Percentiles rank a stretch among this genome's conserved stretches.
Evolutionary conservation across 1,140 invertebrate genomes (phyloP).

Genomic region (Solen grandis): DNA sequence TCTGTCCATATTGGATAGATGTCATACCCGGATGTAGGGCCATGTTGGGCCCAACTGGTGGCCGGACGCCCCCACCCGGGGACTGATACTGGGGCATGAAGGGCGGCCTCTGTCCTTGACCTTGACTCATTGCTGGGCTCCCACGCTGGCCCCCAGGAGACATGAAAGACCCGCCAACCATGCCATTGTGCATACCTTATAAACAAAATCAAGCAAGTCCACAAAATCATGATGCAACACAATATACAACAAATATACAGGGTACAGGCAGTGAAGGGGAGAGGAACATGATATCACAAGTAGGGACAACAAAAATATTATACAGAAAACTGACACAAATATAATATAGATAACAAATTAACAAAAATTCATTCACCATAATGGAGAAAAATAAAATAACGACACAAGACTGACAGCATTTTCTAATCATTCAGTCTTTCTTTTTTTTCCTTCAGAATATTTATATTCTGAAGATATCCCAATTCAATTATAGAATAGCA

Average conservation of each 20-base stretch:
- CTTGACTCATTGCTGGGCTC: constrained; percentile 25
- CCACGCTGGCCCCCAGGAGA: constrained; percentile 30
- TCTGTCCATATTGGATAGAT: constrained; percentile 47
- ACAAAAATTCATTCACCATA: too few relatives aligned
- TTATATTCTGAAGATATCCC: too few relatives aligned
- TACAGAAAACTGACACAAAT: too few relatives aligned
- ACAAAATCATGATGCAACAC: constrained; percentile 12
- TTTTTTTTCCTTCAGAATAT: too few relatives aligned
- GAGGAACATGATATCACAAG: too few relatives aligned
- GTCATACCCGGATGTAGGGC: constrained; percentile 48
- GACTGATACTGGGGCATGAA: constrained; percentile 31
- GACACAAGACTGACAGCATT: too few relatives aligned
- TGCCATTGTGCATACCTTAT: constrained; percentile 40
- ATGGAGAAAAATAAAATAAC: too few relatives aligned
- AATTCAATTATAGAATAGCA: too few relatives aligned
- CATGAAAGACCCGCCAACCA: constrained; percentile 44
- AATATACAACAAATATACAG: background rate
- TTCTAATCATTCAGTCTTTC: too few relatives aligned
- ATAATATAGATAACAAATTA: too few relatives aligned
- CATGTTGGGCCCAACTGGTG: constrained; percentile 24
- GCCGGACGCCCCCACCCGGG: constrained; percentile 34
- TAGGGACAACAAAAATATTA: too few relatives aligned
- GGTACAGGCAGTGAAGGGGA: too few relatives aligned
- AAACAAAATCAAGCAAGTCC: constrained; percentile 41
- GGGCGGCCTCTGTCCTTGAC: constrained; percentile 20